A percentile compares a stretch with the other conserved stretches of the same genome.
Conservation (phyloP, 2,797 vertebrate species). For the Pogonophryne albipinna region DNA sequence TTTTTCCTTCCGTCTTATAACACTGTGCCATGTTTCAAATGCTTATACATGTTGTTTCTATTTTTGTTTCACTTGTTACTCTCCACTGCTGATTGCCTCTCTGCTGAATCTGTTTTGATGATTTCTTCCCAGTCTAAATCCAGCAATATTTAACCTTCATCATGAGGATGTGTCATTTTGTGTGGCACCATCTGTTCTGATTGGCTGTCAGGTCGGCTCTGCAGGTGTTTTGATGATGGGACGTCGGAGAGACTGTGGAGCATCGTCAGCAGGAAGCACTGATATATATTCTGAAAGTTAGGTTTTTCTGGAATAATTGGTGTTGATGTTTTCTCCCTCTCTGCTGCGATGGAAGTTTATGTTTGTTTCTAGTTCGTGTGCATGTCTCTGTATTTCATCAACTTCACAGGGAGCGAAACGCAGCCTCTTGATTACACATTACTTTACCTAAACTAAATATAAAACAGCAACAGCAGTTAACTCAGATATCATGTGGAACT, state of each 20-base stretch:
- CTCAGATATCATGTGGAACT: no score
- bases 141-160: constrained; percentile 36
- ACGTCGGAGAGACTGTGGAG: not conserved
- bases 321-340: not conserved
- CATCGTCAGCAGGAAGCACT: not conserved
- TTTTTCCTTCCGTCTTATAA: not conserved
- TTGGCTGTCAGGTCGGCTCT: constrained; percentile 25
- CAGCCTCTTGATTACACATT: no score
- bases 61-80: constrained; percentile 17
- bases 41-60: not conserved
- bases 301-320: constrained; percentile 7
- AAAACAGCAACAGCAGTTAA: no score
- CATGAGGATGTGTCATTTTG: constrained; percentile 1
- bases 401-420: no score
- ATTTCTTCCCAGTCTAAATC: constrained; percentile 24
- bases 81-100: constrained; percentile 21
- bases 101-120: constrained; percentile 16
- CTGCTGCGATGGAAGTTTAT: not conserved
- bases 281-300: not conserved
- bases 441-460: no score
- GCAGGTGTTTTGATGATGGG: constrained; percentile 22
- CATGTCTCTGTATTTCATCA: not conserved
- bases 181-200: constrained; percentile 17
- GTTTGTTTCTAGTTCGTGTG: not conserved
- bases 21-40: not conserved